phyloP scores from a whole-genome alignment of 2,113 vertebrate genomes.

The Rhea pennata region DNA sequence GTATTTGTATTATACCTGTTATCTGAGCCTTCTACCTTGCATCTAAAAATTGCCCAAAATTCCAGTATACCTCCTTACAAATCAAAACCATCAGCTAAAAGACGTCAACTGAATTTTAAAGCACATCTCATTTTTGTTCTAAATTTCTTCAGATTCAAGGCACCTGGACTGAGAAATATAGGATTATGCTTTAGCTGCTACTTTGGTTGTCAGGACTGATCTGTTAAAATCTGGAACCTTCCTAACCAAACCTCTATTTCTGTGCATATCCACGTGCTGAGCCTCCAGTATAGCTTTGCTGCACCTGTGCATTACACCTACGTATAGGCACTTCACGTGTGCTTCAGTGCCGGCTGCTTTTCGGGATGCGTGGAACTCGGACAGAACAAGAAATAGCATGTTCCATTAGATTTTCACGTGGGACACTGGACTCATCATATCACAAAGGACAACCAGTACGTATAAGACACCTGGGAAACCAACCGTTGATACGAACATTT shows the following conservation, averaged over 20 bases:
- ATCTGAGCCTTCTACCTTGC: neutral
- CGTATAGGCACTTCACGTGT: neutral
- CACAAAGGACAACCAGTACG: neutral
- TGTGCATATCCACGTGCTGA: neutral
- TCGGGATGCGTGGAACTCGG: accelerated
- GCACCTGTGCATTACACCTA: accelerated
- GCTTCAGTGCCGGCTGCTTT: neutral
- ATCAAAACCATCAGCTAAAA: neutral
- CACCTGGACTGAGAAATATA: neutral
- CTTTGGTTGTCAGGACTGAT: neutral
- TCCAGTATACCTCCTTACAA: neutral
- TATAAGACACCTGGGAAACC: too few species aligned
- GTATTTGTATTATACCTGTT: neutral
- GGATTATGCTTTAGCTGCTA: neutral
- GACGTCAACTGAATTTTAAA: neutral
- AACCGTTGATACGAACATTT: neutral
- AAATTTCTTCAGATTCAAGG: neutral
- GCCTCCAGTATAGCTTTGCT: neutral
- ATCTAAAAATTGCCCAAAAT: neutral
- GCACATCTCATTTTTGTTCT: neutral
- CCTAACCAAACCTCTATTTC: neutral
- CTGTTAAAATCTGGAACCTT: neutral
- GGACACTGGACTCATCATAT: accelerated
- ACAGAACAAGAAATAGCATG: neutral
- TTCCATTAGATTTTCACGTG: neutral